These are phyloP conservation scores for Prionailurus bengalensis DNA, from an alignment of 2,113 vertebrate species.

Conservation along the genomic window DNA sequence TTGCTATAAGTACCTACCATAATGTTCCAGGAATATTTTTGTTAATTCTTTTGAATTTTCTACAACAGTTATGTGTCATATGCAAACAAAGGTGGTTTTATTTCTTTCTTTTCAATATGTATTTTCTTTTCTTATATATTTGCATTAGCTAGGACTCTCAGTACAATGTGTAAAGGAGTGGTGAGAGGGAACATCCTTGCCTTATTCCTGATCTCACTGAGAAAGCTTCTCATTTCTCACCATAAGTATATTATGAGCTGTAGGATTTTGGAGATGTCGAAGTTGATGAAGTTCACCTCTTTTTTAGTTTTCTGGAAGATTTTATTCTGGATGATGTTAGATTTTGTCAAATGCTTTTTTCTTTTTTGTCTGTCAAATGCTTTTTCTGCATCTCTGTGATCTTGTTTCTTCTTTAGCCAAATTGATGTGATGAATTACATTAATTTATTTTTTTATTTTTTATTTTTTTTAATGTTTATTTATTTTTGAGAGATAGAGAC, in stretches of 20 bases:
- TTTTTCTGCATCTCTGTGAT: background rate
- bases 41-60: background rate
- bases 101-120: background rate
- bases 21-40: background rate
- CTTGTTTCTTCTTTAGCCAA: background rate
- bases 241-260: background rate
- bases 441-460: background rate
- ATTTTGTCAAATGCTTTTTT: background rate
- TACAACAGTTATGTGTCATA: background rate
- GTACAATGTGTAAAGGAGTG: background rate
- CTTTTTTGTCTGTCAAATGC: background rate
- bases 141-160: background rate
- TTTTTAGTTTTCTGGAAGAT: background rate
- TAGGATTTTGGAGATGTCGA: background rate
- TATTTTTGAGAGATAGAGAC: too few species aligned
- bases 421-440: background rate
- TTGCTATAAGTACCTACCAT: background rate
- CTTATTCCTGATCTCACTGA: background rate
- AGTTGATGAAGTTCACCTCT: background rate
- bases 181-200: background rate
- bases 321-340: background rate
- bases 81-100: background rate
- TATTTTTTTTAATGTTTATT: background rate
- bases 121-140: background rate
- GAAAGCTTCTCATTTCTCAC: background rate